Evolutionary conservation across 2,113 vertebrate genomes (phyloP).

Genomic region (Saimiri boliviensis): DNA sequence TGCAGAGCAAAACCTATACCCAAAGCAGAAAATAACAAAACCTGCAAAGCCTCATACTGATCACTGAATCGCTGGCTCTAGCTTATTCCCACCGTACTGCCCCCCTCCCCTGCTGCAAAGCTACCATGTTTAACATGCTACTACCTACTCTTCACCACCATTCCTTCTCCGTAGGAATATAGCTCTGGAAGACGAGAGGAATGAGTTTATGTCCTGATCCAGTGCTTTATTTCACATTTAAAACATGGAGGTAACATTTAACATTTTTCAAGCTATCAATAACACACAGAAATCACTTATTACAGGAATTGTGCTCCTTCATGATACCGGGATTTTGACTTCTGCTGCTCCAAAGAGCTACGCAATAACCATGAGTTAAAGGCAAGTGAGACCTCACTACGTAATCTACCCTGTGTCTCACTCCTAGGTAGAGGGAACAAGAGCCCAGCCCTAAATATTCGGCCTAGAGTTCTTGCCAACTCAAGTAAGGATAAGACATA

Average conservation of each 20-base stretch:
- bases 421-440: not conserved
- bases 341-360: not conserved
- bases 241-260: not conserved
- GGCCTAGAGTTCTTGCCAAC: not conserved
- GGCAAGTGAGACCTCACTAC: not conserved
- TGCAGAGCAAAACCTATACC: slow-evolving; percentile 10
- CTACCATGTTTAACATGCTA: not conserved
- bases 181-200: not conserved
- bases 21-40: slow-evolving; percentile 29
- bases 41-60: not conserved
- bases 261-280: slow-evolving; percentile 3
- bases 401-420: not conserved
- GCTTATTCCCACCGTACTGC: not conserved
- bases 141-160: not conserved
- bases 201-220: not conserved
- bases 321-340: not conserved
- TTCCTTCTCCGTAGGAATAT: not conserved
- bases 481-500: not conserved
- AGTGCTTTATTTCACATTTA: not conserved
- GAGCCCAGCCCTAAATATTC: not conserved
- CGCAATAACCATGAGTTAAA: not conserved
- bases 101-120: not conserved
- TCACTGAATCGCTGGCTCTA: not conserved
- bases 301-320: not conserved
- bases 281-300: not conserved